Base-by-base conservation (phyloP, 2,113 vertebrate species). In the Rattus rattus region DNA sequence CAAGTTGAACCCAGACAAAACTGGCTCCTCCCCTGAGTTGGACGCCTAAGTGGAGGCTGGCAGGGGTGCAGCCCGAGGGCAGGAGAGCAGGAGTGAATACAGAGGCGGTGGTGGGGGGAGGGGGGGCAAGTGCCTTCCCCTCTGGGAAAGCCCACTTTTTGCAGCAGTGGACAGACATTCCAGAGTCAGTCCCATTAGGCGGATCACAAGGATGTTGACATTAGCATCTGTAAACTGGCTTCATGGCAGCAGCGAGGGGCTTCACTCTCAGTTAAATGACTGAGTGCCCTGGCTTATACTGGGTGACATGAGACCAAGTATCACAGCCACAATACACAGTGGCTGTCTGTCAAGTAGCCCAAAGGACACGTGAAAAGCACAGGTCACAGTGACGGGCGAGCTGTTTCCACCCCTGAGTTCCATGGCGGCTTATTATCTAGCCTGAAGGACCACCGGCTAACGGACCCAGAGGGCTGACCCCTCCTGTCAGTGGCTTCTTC, bases 341-440 rank as follows among this genome's bases (percentile, higher is more conserved):
- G 61, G 85, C 65, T 86, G 61, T 49, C 63, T 14, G 63, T 86
- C 61, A 86, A 86, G 83, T 22, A 19, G 17, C 75, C 54, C 12
- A 14, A n/a, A n/a, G 20, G 76, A 63, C 13, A 28, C 36, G 7
- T 0, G 10, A 20, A 43, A n/a, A 59, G 19, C 61, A 52, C 33
- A 7, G 19, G 2, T 1, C n/a, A 14, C 11, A 0, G 19, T 2
- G n/a, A 89, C 14, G 2, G 6, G 2, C 1, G 0, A 26, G 17
- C 16, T 19, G 26, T 28, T 59, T 26, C 54, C 16, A 83, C 22
- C 19, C 0, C 7, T 5, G 80, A 70, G 39, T 30, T 75, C 14
- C n/a, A 12, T 47, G 49, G 22, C 0, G n/a, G 39, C 14, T 59
- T 63, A 70, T 90, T 63, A 43, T 81, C 56, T 61, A 54, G 87